phyloP scores from a whole-genome alignment of 2,113 vertebrate genomes.

The Prochilodus magdalenae region DNA sequence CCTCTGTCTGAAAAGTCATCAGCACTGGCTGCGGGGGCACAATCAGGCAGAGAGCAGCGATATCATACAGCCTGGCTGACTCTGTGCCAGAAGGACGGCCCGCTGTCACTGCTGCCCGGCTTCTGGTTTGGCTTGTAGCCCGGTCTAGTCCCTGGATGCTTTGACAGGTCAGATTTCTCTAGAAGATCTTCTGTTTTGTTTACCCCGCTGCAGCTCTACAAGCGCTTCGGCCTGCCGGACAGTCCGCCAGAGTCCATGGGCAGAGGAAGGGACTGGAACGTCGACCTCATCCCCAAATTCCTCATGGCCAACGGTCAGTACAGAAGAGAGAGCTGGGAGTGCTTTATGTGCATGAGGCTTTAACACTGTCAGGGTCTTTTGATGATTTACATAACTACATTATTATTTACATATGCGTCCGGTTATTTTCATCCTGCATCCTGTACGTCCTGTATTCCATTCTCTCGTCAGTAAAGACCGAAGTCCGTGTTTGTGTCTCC shows the following conservation, averaged over 20 bases:
- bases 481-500: slow-evolving; percentile 9
- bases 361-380: too few species aligned
- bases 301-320: slow-evolving; percentile 91
- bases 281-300: slow-evolving; percentile 92
- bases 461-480: too few species aligned
- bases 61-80: neutral
- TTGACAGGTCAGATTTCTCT: neutral
- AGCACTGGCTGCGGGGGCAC: neutral
- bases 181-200: neutral
- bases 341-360: too few species aligned
- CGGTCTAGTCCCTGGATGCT: neutral
- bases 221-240: slow-evolving; percentile 83
- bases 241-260: slow-evolving; percentile 87
- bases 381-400: too few species aligned
- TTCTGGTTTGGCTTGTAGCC: neutral
- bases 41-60: neutral
- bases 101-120: neutral
- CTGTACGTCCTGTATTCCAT: too few species aligned
- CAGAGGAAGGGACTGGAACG: slow-evolving; percentile 90
- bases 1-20: too few species aligned
- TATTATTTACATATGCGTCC: too few species aligned
- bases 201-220: slow-evolving; percentile 80
- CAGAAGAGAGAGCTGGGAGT: too few species aligned
- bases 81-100: neutral
- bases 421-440: too few species aligned